Evolutionary conservation across 2,113 vertebrate genomes (phyloP).

Genomic region (Nycticebus coucang): DNA sequence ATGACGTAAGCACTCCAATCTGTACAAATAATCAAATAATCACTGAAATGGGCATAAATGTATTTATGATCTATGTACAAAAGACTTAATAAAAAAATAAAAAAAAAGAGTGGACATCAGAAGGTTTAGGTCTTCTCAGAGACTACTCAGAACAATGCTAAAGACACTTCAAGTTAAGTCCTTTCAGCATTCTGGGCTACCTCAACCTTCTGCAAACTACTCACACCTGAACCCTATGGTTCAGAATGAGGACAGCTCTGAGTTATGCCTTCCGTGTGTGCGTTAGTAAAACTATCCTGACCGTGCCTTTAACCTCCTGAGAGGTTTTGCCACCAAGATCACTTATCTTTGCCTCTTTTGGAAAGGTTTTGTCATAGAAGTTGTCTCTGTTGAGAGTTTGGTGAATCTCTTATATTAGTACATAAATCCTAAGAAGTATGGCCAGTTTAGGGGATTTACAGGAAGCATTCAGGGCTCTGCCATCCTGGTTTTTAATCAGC

Average conservation of each 20-base stretch:
- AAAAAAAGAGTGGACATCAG: neutral
- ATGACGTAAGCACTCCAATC: too few relatives aligned
- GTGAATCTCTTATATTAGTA: neutral
- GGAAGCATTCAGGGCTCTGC: neutral
- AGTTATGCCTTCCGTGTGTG: neutral
- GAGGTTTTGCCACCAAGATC: neutral
- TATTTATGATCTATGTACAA: too few relatives aligned
- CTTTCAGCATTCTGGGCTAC: neutral
- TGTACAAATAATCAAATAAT: too few relatives aligned
- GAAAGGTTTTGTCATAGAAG: neutral
- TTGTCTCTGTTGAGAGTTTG: constrained; percentile 13
- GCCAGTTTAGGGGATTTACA: neutral
- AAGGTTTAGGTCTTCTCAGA: neutral
- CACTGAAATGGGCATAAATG: too few relatives aligned
- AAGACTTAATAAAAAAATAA: too few relatives aligned
- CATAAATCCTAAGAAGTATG: neutral
- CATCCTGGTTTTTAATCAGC: neutral
- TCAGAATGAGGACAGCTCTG: neutral
- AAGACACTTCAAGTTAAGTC: neutral
- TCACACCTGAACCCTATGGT: fast-evolving
- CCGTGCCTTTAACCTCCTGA: neutral
- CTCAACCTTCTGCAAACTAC: neutral
- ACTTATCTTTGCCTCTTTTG: neutral
- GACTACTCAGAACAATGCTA: neutral
- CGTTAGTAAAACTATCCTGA: neutral